A percentile compares a stretch with the other conserved stretches of the same genome.
Conservation (phyloP, 1,140 invertebrate genomes). For the Caenorhabditis tropicalis region DNA sequence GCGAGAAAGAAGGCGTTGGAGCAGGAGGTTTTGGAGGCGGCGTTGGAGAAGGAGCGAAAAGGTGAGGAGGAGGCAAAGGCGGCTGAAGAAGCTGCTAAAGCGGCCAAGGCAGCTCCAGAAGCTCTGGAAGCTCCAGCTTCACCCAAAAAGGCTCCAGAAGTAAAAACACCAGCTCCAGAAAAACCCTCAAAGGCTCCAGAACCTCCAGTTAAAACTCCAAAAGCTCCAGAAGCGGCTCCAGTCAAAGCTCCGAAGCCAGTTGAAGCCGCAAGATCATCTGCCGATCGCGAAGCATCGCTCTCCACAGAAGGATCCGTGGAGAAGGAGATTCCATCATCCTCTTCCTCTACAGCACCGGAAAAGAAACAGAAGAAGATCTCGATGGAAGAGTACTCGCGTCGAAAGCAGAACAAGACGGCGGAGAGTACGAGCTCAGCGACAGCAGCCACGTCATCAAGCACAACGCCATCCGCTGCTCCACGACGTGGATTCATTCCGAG, state of each 20-base stretch:
- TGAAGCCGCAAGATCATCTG: not conserved
- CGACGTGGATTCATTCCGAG: slow-evolving; percentile 15
- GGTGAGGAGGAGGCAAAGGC: not conserved
- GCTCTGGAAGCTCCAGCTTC: no score
- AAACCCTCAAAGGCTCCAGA: no score
- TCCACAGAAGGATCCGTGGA: not conserved
- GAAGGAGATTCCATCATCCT: not conserved
- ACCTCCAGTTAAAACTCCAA: not conserved
- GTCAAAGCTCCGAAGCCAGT: not conserved
- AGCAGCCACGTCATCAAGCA: not conserved
- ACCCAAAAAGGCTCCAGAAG: not conserved
- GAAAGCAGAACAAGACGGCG: not conserved
- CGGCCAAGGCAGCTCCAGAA: not conserved
- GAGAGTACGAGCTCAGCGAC: not conserved
- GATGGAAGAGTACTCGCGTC: not conserved
- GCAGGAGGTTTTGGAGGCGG: not conserved
- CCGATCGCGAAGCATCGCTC: not conserved
- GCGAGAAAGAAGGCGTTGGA: not conserved
- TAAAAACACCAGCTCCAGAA: not conserved
- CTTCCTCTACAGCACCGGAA: not conserved
- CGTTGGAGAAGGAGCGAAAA: not conserved
- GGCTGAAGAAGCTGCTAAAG: not conserved
- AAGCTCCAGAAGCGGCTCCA: not conserved
- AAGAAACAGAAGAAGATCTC: not conserved
- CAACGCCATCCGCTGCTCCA: not conserved